Base-by-base conservation (phyloP, 2,888 invertebrate genomes). In the Coleophora flavipennella region DNA sequence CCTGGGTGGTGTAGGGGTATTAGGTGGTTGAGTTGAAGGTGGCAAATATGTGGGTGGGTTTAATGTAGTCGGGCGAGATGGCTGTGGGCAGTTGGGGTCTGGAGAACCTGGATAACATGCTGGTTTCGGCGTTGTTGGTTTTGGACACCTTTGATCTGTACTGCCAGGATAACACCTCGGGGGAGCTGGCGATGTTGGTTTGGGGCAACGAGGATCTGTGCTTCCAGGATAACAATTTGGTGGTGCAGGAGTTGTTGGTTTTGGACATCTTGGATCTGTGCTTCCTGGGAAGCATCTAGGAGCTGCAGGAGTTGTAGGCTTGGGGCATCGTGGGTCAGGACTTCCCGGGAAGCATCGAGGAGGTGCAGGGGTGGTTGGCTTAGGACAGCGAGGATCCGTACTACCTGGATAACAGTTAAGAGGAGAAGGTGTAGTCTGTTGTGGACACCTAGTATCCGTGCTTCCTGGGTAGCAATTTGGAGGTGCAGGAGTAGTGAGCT, bases 201-300 rank as follows among this genome's bases (percentile, higher is more conserved):
- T 26, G 28, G 54, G 38, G 62, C 63, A 39, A 47, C 68, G 32
- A 41, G 65, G 62, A 41, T 73, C 71, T 2, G 45, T 51, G 3
- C 55, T 57, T 33, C 74, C 73, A n/a, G 75, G 76, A 43, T 67
- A 67, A 44, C 57, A 52, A 1, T 35, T 36, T 0, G 47, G 48
- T 9, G 45, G 46, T 10, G 48, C 36, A 8, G 14, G 42, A 3
- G 40, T 33, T 9, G 38, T 35, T 39, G 39, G 45, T 40, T 38
- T 39, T n/a, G n/a, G n/a, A n/a, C n/a, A n/a, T n/a, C n/a, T n/a
- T 28, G 60, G 58, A 43, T 65, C 61, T 1, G 42, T 50, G n/a
- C 55, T 55, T 9, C 61, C 59, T 3, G 57, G 63, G 46, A 53
- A 60, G 39, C 66, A 66, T 0, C 37, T 45, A 3, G 44, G 44